Evolutionary conservation across 2,888 invertebrate genomes (phyloP), one percentile per base, ranked within the genome.

Genomic region (Stenolophus ochropezus): DNA sequence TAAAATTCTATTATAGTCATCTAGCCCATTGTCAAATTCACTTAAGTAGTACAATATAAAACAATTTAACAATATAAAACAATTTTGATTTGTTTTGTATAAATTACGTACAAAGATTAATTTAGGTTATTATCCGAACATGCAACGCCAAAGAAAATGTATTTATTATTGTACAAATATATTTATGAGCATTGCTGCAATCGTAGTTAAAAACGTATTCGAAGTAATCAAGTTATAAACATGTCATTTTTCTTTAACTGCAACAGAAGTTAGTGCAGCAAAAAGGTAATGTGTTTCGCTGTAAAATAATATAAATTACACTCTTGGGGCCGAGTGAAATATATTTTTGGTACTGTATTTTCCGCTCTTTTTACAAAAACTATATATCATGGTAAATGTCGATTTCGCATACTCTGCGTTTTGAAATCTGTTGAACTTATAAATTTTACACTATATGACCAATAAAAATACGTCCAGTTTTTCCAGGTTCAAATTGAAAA

Each of bases 221-320:
- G n/a, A n/a, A n/a, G n/a, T 6, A 11, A 42, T 42, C 33, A 6
- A 42, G 11, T 42, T 11, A 8, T 42, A 42, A 42, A 42, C 11
- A 42, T 42, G 8, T 6, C 33, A 42, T 42, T 42, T 42, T 42
- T 42, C 33, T 42, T 42, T 42, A 42, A 42, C 33, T 42, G 11
- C 33, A 42, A 11, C 33, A 56, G 11, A 56, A 16, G 16, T 14
- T 16, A 53, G 6, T 21, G 56, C 56, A 56, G 20, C 18, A 56
- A 56, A 56, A 21, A 56, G 56, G 21, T 56, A 56, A 56, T 56
- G 56, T 8, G 20, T 56, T 56, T 20, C 20, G 56, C 56, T 20
- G 20, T 56, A 56, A 56, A 56, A 21, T 56, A 56, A 21, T 56
- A 56, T 20, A 56, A 56, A 56, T 56, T 56, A 56, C 11, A 18